phyloP scores from a whole-genome alignment of 1,140 invertebrate genomes.

The Drosophila murphyi region DNA sequence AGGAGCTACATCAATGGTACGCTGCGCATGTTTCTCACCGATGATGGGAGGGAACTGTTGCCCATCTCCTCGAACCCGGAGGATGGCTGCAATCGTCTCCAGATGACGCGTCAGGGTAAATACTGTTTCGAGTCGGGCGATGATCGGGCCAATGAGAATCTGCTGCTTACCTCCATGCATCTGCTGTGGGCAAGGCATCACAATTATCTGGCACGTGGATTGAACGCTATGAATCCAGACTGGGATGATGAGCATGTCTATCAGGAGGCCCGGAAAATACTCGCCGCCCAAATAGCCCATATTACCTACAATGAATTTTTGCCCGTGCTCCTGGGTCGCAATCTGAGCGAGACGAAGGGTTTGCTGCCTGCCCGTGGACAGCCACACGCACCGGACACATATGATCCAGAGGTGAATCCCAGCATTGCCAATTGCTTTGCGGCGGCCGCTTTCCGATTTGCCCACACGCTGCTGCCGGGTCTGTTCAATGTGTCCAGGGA shows the following conservation, averaged over 20 bases:
- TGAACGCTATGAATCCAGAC: slow-evolving; percentile 89
- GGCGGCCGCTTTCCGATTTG: slow-evolving; percentile 95
- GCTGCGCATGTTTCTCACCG: slow-evolving; percentile 87
- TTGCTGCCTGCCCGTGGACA: slow-evolving; percentile 86
- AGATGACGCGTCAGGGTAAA: slow-evolving; percentile 88
- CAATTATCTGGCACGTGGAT: slow-evolving; percentile 89
- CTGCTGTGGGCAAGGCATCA: slow-evolving; percentile 93
- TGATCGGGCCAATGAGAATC: slow-evolving; percentile 91
- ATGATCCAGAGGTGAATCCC: slow-evolving; percentile 91
- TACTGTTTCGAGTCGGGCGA: slow-evolving; percentile 93
- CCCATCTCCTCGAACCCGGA: slow-evolving; percentile 89
- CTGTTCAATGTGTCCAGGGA: slow-evolving; percentile 89
- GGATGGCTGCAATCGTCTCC: slow-evolving; percentile 90
- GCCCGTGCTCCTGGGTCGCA: slow-evolving; percentile 90
- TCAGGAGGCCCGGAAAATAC: slow-evolving; percentile 92
- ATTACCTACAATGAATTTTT: slow-evolving; percentile 95
- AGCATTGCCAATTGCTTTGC: slow-evolving; percentile 96
- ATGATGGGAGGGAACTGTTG: slow-evolving; percentile 88
- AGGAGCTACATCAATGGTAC: slow-evolving; percentile 87
- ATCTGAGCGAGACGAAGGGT: slow-evolving; percentile 86
- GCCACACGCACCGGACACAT: slow-evolving; percentile 85
- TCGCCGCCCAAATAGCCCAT: slow-evolving; percentile 93
- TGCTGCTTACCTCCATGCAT: slow-evolving; percentile 93
- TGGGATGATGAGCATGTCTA: slow-evolving; percentile 94
- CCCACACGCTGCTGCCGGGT: slow-evolving; percentile 92